Conservation (phyloP, 92 coral and sea anemone species). For the Bergia puertoricense region DNA sequence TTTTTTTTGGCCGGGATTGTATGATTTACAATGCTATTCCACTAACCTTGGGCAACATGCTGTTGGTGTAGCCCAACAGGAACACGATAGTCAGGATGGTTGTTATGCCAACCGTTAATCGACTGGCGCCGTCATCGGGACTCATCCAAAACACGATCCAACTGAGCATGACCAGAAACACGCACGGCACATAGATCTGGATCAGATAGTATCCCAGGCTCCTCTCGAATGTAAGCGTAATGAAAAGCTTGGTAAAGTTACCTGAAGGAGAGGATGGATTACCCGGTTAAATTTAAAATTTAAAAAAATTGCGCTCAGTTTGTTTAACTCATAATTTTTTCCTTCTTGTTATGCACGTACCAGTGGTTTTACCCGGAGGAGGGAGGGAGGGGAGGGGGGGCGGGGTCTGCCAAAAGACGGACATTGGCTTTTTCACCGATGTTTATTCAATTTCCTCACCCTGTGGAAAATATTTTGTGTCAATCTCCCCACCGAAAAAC, state of each 20-base stretch:
- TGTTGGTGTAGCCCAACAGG: slow-evolving; percentile 81
- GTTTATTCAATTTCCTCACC: no score
- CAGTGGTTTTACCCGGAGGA: no score
- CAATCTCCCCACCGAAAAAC: no score
- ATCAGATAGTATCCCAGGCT: slow-evolving; percentile 89
- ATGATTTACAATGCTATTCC: no score
- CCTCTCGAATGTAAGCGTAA: slow-evolving; percentile 49
- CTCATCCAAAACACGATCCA: slow-evolving; percentile 97
- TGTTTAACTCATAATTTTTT: neutral
- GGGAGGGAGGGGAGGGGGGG: no score
- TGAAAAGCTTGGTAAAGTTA: slow-evolving; percentile 19
- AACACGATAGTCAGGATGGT: slow-evolving; percentile 92
- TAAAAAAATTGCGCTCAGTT: neutral
- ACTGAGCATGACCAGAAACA: slow-evolving; percentile 88
- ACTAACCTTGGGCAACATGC: slow-evolving; percentile 82
- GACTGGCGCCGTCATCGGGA: slow-evolving; percentile 77
- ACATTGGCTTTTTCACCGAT: no score
- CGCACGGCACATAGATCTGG: slow-evolving; percentile 83
- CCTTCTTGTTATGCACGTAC: no score
- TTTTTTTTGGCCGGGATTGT: neutral
- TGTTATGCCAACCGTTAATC: slow-evolving; percentile 86
- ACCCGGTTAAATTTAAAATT: neutral
- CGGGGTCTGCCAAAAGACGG: no score
- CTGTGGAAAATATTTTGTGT: no score
- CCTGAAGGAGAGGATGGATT: neutral